A percentile compares a stretch with the other conserved stretches of the same genome.
Evolutionary conservation across 1,140 invertebrate genomes (phyloP).

Genomic region (Frieseomelitta varia): DNA sequence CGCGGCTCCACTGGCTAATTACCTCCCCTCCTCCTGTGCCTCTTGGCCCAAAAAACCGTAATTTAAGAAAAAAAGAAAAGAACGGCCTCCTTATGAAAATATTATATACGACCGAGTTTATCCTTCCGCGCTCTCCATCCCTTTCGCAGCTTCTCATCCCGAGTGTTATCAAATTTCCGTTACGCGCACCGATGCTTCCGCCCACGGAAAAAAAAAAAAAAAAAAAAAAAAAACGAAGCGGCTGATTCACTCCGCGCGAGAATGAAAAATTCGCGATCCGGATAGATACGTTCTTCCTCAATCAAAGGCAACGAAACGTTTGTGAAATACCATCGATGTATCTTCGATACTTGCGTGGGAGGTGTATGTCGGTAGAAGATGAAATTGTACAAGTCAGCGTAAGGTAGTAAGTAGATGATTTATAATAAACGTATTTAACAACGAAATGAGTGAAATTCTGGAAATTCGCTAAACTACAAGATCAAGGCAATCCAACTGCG

Average conservation of each 20-base stretch:
- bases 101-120: constrained; percentile 26
- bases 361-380: neutral
- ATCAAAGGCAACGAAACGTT: constrained; percentile 16
- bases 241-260: neutral
- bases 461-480: neutral
- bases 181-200: neutral
- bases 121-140: neutral
- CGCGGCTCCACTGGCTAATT: constrained; percentile 62
- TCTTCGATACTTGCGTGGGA: neutral
- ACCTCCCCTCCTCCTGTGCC: constrained; percentile 25
- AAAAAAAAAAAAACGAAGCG: neutral
- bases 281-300: neutral
- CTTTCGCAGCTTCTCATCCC: neutral
- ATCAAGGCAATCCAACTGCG: neutral
- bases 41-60: constrained; percentile 18
- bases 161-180: constrained; percentile 15
- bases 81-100: constrained; percentile 54
- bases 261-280: constrained; percentile 15
- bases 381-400: neutral
- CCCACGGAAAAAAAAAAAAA: neutral
- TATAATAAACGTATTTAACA: too few relatives aligned
- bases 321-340: constrained; percentile 8
- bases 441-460: too few relatives aligned
- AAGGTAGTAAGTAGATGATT: too few relatives aligned
- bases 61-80: constrained; percentile 25